Conservation (phyloP, 2,888 invertebrate species). For the Andrena minutula region DNA sequence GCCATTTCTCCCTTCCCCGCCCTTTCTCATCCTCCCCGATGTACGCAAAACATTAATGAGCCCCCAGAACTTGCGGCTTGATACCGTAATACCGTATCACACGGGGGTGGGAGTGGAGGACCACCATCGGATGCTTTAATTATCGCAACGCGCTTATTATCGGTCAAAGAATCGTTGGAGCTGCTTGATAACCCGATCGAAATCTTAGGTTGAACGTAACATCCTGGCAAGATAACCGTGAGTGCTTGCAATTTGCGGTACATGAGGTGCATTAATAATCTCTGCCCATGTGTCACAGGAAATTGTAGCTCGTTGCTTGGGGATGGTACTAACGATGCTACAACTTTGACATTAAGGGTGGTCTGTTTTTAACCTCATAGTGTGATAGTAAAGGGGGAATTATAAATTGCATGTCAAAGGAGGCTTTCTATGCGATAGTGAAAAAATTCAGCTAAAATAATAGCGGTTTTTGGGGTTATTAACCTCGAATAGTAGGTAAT, state of each 20-base stretch:
- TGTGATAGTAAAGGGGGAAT: no score
- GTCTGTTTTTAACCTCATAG: no score
- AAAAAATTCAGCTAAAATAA: no score
- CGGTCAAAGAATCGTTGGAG: conserved; percentile 50
- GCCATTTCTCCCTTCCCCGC: conserved; percentile 4
- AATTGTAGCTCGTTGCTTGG: conserved; percentile 3
- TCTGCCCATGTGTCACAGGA: background rate
- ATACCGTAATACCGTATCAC: conserved; percentile 39
- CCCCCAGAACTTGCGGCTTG: conserved; percentile 27
- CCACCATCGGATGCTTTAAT: conserved; percentile 61
- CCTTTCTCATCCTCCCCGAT: conserved; percentile 22
- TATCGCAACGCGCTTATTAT: conserved; percentile 65
- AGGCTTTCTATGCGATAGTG: no score
- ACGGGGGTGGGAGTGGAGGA: background rate
- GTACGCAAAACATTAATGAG: conserved; percentile 62
- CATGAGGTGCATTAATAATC: background rate
- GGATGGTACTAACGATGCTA: no score
- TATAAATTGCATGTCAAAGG: no score
- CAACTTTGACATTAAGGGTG: no score
- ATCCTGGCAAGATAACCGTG: conserved; percentile 43
- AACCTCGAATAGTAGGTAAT: no score
- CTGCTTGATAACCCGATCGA: conserved; percentile 1
- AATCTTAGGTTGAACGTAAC: conserved; percentile 36
- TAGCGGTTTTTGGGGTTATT: no score
- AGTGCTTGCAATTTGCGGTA: conserved; percentile 24